Base-by-base conservation (phyloP, 1,140 invertebrate species). In the Bombyx mandarina region DNA sequence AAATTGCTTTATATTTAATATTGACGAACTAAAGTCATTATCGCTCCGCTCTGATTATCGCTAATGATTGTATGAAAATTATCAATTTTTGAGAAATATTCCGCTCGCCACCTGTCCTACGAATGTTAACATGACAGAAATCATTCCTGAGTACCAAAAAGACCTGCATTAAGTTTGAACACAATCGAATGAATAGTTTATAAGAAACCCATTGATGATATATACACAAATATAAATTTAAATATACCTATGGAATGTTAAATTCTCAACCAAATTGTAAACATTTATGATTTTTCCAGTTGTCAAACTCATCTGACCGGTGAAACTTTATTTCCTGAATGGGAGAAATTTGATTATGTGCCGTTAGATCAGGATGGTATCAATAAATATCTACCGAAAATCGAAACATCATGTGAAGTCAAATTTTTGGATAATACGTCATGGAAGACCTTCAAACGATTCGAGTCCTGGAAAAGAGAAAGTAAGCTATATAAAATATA, bases 361-460 rank as follows among this genome's bases (percentile, higher is more conserved):
- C 8, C 52, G 9, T 52, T 83, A 9, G 10, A 60, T 2, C 63
- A 73, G 6, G 59, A 60, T 2, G 54, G 75, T 12, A 3, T 75
- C 8, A 7, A 48, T n/a, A 54, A 72, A 56, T 81, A 71, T 58
- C 57, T 82, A 62, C 82, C 82, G 7, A 55, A 65, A 3, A 42
- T 83, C 18, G 58, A 72, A 43, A 62, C 77, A 12, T 86, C 82
- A 8, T 86, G 82, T 59, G 70, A 77, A 62, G 52, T 82, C 7
- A 68, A 61, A 53, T 54, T 72, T 45, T 52, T 46, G 51, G 62
- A 54, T n/a, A 54, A 61, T 6, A 58, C 60, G 7, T 35, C 26
- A 35, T 80, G 76, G 73, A 58, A n/a, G 2, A 75, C 75, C 1
- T 72, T 66, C 10, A 69, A 69, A 48, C 54, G 65, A 53, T 80